Base-by-base conservation (phyloP, 2,113 vertebrate genomes). In the Bujurquina vittata region DNA sequence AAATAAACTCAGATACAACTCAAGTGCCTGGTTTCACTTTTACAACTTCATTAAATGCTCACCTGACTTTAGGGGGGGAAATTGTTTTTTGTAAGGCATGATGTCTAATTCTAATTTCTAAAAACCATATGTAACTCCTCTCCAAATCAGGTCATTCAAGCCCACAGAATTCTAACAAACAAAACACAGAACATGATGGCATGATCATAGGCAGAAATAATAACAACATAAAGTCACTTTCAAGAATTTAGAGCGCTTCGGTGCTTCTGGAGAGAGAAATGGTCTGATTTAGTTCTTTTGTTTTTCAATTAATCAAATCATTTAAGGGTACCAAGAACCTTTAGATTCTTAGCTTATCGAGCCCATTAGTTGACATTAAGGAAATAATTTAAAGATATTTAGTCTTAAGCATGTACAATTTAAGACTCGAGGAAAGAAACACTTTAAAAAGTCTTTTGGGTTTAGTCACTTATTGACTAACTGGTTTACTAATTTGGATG, bases 141-240 rank as follows among this genome's bases (percentile, higher is more conserved):
- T 26, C 67, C 18, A 72, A 11, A n/a, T 31, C 10, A 54, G 46
- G 20, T 72, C 26, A 54, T 72, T 54, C 54, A 72, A 72, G 54
- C 26, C 54, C n/a, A 10, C 23, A n/a, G 18, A 49, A 54, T 72
- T 54, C 31, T 43, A 52, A 54, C 26, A 72, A 72, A 72, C 46
- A 52, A 31, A 26, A 31, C 67, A 72, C 46, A 54, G 46, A 46
- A 54, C 67, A 72, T 72, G 67, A 72, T 72, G 26, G 33, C 26
- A 72, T 54, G 67, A 72, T 72, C 67, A 72, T 31, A 54, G 43
- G 18, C 26, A 72, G 67, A 72, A 72, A 54, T 33, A 54, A 54
- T 54, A 12, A n/a, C 26, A 20, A 31, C 40, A 54, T 54, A n/a
- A 54, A 54, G 26, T 54, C 67, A 54, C 46, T 72, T 72, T 54